These are phyloP conservation scores for Agapostemon virescens DNA, from an alignment of 2,888 invertebrate genomes.

Conservation along the genomic window DNA sequence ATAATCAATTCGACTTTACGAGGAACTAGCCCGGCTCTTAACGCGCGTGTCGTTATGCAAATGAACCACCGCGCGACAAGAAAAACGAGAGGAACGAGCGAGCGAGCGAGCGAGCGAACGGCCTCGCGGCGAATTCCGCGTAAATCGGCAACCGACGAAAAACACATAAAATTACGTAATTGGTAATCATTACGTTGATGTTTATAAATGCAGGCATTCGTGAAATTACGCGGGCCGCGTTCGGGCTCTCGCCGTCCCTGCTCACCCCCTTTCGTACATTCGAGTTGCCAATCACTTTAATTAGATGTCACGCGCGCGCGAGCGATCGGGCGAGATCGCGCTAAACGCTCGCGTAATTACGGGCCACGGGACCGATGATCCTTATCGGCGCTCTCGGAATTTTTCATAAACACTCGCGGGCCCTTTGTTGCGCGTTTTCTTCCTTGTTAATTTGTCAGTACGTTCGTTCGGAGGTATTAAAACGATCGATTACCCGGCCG, in stretches of 20 bases:
- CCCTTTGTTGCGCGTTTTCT: neutral
- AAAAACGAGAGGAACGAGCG: neutral
- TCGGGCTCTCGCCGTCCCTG: neutral
- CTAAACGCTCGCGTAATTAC: constrained; percentile 36
- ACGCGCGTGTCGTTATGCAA: constrained; percentile 48
- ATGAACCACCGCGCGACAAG: constrained; percentile 3
- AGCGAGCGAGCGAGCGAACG: neutral
- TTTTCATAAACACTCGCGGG: constrained; percentile 32
- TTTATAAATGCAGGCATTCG: constrained; percentile 49
- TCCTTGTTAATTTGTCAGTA: constrained; percentile 14
- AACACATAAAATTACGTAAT: constrained; percentile 56
- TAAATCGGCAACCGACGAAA: constrained; percentile 38
- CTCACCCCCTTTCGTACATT: neutral
- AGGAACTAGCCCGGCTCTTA: constrained; percentile 23
- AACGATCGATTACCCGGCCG: constrained; percentile 25
- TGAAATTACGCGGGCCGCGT: constrained; percentile 39
- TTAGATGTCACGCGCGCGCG: constrained; percentile 50
- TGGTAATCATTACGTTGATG: constrained; percentile 50
- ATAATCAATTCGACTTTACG: constrained; percentile 43
- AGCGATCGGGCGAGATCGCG: neutral
- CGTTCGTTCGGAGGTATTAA: constrained; percentile 1
- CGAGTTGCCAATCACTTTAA: constrained; percentile 51
- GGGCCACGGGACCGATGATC: constrained; percentile 13
- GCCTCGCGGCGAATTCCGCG: constrained; percentile 29
- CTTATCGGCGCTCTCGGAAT: constrained; percentile 42